A percentile compares a stretch with the other conserved stretches of the same genome.
Conservation (phyloP, 2,888 invertebrate genomes). For the Euspilapteryx auroguttella region DNA sequence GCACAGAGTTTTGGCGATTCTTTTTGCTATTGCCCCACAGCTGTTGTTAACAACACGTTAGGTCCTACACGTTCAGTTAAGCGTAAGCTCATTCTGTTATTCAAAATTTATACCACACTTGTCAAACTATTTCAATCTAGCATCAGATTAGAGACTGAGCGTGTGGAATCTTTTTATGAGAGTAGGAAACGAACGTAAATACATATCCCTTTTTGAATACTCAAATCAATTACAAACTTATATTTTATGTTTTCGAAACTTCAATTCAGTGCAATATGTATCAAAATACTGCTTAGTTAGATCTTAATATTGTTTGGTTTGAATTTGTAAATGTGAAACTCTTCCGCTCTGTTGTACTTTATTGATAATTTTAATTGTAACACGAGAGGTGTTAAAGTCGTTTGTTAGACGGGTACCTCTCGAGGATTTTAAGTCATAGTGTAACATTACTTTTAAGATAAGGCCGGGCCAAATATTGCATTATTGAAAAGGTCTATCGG, state of each 20-base stretch:
- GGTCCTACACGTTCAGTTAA: too few species aligned
- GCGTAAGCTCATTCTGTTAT: too few species aligned
- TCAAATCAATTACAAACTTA: slow-evolving; percentile 46
- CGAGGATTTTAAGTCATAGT: slow-evolving; percentile 49
- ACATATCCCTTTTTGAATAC: slow-evolving; percentile 58
- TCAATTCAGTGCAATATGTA: slow-evolving; percentile 52
- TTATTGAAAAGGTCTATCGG: slow-evolving; percentile 43
- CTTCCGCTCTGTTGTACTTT: slow-evolving; percentile 60
- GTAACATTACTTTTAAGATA: slow-evolving; percentile 53
- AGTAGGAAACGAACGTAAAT: slow-evolving; percentile 45
- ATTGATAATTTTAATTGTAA: slow-evolving; percentile 51
- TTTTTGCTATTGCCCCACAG: slow-evolving; percentile 48
- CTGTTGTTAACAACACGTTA: slow-evolving; percentile 30
- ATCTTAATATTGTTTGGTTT: too few species aligned
- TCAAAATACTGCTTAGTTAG: slow-evolving; percentile 55
- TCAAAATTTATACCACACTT: too few species aligned
- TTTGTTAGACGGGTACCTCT: slow-evolving; percentile 20
- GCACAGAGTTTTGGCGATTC: too few species aligned
- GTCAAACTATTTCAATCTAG: too few species aligned
- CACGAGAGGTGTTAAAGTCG: slow-evolving; percentile 18
- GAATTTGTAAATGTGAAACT: too few species aligned
- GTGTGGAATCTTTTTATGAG: too few species aligned
- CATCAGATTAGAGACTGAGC: too few species aligned
- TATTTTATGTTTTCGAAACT: slow-evolving; percentile 13
- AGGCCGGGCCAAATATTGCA: slow-evolving; percentile 62